Percentiles rank a stretch among this genome's conserved stretches.
Conservation (phyloP, 2,797 vertebrate genomes). For the Phyllotis vaccarum region DNA sequence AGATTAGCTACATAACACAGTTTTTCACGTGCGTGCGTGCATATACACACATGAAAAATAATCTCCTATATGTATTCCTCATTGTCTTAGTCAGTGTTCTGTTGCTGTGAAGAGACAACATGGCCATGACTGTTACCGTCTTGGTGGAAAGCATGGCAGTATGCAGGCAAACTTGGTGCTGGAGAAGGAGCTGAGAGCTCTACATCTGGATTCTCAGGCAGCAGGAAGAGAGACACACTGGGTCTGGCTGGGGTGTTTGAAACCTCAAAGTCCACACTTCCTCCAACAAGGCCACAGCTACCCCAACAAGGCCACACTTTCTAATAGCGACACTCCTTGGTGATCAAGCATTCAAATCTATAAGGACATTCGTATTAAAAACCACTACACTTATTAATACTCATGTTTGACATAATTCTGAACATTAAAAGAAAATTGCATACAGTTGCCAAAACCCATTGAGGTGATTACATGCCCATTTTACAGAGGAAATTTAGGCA, state of each 20-base stretch:
- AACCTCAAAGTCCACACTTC: background rate
- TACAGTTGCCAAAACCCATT: background rate
- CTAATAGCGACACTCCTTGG: too few relatives aligned
- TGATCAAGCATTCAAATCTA: background rate
- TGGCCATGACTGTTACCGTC: background rate
- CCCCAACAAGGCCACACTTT: background rate
- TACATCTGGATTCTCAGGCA: background rate
- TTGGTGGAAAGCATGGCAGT: background rate
- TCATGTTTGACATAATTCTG: background rate
- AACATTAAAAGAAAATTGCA: background rate
- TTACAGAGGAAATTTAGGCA: background rate
- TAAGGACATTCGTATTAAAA: background rate
- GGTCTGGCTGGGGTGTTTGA: background rate
- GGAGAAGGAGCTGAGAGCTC: background rate
- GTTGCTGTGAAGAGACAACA: background rate
- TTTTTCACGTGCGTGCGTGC: too few relatives aligned
- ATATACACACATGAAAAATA: too few relatives aligned
- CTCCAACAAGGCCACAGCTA: background rate
- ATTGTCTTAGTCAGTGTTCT: background rate
- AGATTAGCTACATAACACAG: background rate
- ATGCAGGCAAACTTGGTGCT: background rate
- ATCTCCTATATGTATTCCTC: too few relatives aligned
- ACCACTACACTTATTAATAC: background rate
- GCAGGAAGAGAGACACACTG: background rate
- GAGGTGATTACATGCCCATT: background rate